Percentiles rank a stretch among this genome's conserved stretches.
Evolutionary conservation across 2,113 vertebrate genomes (phyloP).

Genomic region (Ptyas mucosa): DNA sequence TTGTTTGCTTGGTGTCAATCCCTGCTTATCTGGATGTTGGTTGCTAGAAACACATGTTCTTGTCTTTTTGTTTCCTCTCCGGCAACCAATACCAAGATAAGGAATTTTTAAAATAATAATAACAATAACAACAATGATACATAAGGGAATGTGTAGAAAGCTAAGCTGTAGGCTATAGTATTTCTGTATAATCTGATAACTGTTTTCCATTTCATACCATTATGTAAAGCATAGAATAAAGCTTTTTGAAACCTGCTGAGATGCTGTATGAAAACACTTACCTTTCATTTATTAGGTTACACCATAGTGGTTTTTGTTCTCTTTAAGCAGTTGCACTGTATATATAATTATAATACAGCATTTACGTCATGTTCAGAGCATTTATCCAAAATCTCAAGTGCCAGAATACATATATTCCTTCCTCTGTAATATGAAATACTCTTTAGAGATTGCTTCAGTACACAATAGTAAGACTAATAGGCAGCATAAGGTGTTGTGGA

Average conservation of each 20-base stretch:
- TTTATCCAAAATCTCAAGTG: conserved; percentile 20
- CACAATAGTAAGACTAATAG: conserved; percentile 7
- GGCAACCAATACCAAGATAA: neutral
- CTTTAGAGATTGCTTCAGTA: conserved; percentile 18
- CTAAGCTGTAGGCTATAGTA: neutral
- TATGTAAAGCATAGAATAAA: conserved; percentile 1
- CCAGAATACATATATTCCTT: neutral
- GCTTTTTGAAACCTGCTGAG: conserved; percentile 2
- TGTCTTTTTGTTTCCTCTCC: neutral
- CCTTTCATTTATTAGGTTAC: conserved; percentile 21
- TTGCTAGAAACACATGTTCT: neutral
- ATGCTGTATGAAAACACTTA: neutral
- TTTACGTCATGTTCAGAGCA: conserved; percentile 26
- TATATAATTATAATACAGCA: conserved; percentile 29
- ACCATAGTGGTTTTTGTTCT: neutral
- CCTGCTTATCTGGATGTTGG: neutral
- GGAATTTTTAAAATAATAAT: neutral
- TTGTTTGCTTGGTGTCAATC: neutral
- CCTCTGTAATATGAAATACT: neutral
- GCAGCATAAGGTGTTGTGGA: conserved; percentile 15
- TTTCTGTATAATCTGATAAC: neutral
- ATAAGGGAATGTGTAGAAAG: neutral
- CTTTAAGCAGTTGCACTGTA: conserved; percentile 6
- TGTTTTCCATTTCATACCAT: neutral
- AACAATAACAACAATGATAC: neutral